Conservation (phyloP, 1,140 invertebrate species). For the Bombus difficillimus region DNA sequence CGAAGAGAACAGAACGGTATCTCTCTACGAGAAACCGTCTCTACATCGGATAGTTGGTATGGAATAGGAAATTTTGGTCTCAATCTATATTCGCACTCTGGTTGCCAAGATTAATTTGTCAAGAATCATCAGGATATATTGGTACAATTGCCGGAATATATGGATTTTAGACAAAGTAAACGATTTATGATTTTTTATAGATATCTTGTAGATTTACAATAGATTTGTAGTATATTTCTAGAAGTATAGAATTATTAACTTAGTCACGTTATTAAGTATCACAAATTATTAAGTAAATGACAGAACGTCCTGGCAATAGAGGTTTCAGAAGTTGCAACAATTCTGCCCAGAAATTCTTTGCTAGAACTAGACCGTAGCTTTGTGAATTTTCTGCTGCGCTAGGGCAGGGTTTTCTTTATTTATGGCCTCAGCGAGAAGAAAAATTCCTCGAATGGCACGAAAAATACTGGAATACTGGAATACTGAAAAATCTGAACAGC, state of each 20-base stretch:
- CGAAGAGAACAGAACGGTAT: constrained; percentile 5
- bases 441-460: background rate
- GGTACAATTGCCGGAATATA: background rate
- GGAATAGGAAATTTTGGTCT: background rate
- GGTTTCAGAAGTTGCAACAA: background rate
- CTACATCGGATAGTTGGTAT: too few relatives aligned
- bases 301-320: background rate
- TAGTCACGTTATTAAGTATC: too few relatives aligned
- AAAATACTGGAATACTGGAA: background rate
- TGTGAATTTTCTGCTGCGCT: background rate
- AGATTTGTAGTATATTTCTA: too few relatives aligned
- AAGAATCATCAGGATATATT: too few relatives aligned
- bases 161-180: background rate
- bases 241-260: background rate
- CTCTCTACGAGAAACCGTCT: background rate
- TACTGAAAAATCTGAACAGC: too few relatives aligned
- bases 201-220: background rate
- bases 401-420: background rate
- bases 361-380: background rate
- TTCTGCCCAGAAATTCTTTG: background rate
- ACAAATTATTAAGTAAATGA: too few relatives aligned
- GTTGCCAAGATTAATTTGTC: background rate
- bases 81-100: background rate
- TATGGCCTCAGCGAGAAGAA: background rate
- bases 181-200: background rate